These are phyloP conservation scores for Mesoclemmys tuberculata DNA, from an alignment of 2,113 vertebrate species.

Conservation along the genomic window DNA sequence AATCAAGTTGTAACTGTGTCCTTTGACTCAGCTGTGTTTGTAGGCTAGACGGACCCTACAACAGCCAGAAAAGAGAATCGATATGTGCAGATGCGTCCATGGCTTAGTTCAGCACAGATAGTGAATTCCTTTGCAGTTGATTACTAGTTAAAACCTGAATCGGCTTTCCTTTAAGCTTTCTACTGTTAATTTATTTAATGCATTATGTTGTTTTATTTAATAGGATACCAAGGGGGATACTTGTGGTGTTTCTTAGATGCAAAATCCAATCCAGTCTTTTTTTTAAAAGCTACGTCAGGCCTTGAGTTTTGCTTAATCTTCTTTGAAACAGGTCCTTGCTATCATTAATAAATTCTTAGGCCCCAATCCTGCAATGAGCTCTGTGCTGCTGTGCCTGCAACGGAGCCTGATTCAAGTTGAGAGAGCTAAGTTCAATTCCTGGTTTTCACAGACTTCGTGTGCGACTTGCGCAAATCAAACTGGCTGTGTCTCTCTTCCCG, in stretches of 20 bases:
- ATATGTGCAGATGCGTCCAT: background rate
- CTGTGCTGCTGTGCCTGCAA: rapidly evolving
- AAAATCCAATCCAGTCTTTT: slow-evolving; percentile 47
- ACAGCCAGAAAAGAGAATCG: background rate
- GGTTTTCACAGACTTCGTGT: background rate
- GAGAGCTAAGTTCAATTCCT: slow-evolving; percentile 10
- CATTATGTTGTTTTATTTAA: slow-evolving; percentile 32
- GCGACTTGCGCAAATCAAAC: background rate
- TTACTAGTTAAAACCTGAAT: background rate
- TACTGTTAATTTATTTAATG: background rate
- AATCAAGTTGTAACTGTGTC: background rate
- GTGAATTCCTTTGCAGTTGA: background rate
- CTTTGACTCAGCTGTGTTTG: background rate
- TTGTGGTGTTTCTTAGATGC: slow-evolving; percentile 3
- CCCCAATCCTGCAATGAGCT: slow-evolving; percentile 7
- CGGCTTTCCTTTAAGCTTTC: background rate
- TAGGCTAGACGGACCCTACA: background rate
- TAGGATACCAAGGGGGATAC: slow-evolving; percentile 7
- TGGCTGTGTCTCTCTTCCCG: background rate
- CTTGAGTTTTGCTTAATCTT: slow-evolving; percentile 59
- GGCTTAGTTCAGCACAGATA: background rate
- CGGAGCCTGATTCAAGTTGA: background rate
- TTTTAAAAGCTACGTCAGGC: slow-evolving; percentile 20
- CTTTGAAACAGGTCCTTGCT: slow-evolving; percentile 18
- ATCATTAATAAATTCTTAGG: background rate